These are phyloP conservation scores for Polypedilum pembai DNA, from an alignment of 1,140 invertebrate genomes.

Conservation along the genomic window DNA sequence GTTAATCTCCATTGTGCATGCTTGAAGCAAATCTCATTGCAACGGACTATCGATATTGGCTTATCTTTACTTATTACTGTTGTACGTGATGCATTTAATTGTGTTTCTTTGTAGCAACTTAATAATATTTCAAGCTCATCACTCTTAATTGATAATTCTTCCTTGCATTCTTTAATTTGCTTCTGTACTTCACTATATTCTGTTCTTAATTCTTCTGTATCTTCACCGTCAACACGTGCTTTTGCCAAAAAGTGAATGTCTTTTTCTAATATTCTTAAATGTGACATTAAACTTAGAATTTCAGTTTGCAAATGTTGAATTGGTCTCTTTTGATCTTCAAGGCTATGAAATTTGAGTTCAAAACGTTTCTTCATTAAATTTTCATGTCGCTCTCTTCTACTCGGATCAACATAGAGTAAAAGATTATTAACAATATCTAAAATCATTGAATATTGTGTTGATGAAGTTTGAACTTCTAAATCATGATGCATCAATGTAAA, in stretches of 20 bases:
- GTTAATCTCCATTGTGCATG: constrained; percentile 97
- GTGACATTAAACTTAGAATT: constrained; percentile 70
- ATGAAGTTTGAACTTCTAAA: constrained; percentile 94
- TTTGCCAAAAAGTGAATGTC: constrained; percentile 86
- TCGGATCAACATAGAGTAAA: constrained; percentile 91
- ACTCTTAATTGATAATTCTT: constrained; percentile 72
- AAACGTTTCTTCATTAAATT: constrained; percentile 86
- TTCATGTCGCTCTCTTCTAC: constrained; percentile 84
- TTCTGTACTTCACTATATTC: constrained; percentile 59
- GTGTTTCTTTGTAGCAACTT: constrained; percentile 81
- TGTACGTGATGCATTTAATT: constrained; percentile 48
- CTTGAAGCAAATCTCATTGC: constrained; percentile 97
- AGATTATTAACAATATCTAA: constrained; percentile 97
- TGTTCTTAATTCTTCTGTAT: constrained; percentile 59
- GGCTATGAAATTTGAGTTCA: constrained; percentile 79
- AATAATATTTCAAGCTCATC: constrained; percentile 90
- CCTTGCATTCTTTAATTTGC: constrained; percentile 83
- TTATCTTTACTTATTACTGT: constrained; percentile 53
- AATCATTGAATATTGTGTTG: constrained; percentile 90
- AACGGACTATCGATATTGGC: constrained; percentile 67
- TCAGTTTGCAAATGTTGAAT: constrained; percentile 86
- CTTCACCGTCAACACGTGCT: constrained; percentile 63
- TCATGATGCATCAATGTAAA: constrained; percentile 98
- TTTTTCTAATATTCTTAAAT: constrained; percentile 75
- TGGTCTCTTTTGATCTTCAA: constrained; percentile 83